phyloP scores from a whole-genome alignment of 2,113 vertebrate genomes.

The Leiothrix lutea region DNA sequence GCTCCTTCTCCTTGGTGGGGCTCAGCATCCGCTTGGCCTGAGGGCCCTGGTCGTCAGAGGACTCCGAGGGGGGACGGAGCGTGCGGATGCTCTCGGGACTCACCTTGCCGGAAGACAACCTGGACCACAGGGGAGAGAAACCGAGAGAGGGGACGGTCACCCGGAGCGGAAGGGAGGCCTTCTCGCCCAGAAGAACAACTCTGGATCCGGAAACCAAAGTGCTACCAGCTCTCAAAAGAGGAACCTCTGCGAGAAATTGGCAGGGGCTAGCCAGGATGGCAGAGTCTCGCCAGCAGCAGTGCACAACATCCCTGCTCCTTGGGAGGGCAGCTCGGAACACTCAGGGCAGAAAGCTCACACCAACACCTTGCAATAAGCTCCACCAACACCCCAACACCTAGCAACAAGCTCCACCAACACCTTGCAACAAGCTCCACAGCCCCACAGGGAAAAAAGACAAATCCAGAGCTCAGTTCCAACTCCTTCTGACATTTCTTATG shows the following conservation, averaged over 20 bases:
- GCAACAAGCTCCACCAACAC: not conserved
- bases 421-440: not conserved
- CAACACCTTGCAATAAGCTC: not conserved
- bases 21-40: constrained; percentile 92
- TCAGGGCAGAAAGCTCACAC: not conserved
- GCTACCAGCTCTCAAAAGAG: not conserved
- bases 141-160: not conserved
- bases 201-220: not conserved
- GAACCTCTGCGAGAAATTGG: not conserved
- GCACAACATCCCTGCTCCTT: not conserved
- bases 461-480: not conserved
- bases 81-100: constrained; percentile 96
- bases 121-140: constrained; percentile 62
- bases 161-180: not conserved
- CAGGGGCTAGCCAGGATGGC: not conserved
- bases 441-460: not conserved
- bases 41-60: constrained; percentile 87
- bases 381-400: not conserved
- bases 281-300: not conserved
- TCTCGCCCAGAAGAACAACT: not conserved
- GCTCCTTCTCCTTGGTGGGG: constrained; percentile 90
- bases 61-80: constrained; percentile 88
- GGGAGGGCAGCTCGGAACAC: accelerated
- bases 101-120: constrained; percentile 97
- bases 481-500: not conserved